phyloP scores from a whole-genome alignment of 2,888 invertebrate genomes.

The Willowsia nigromaculata region DNA sequence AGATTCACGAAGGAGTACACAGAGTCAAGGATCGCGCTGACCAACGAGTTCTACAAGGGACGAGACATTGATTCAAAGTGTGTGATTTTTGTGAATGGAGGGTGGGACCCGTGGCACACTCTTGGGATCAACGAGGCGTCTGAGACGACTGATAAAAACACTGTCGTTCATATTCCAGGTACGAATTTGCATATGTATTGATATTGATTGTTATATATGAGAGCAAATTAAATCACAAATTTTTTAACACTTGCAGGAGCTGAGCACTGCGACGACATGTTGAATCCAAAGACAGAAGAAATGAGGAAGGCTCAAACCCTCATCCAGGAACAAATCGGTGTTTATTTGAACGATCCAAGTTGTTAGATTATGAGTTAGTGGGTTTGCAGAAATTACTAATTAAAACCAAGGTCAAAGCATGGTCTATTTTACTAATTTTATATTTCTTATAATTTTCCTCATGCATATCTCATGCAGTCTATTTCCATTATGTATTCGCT shows the following conservation, averaged over 20 bases:
- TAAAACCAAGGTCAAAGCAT: too few species aligned
- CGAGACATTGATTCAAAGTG: conserved; percentile 79
- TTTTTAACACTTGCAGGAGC: conserved; percentile 33
- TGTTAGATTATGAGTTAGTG: conserved; percentile 38
- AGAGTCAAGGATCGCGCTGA: conserved; percentile 28
- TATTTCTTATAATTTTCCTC: too few species aligned
- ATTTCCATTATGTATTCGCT: too few species aligned
- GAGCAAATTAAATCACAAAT: background rate
- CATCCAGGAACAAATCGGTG: conserved; percentile 57
- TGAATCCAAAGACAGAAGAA: conserved; percentile 38
- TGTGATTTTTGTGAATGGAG: conserved; percentile 81
- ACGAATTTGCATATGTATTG: too few species aligned
- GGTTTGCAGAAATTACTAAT: too few species aligned
- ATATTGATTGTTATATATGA: background rate
- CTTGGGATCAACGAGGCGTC: conserved; percentile 80
- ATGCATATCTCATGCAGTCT: too few species aligned
- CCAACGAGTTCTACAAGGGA: conserved; percentile 80
- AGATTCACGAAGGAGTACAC: conserved; percentile 67
- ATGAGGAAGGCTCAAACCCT: conserved; percentile 54
- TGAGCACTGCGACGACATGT: conserved; percentile 67
- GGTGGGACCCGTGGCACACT: conserved; percentile 82
- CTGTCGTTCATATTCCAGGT: conserved; percentile 79
- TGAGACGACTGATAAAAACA: conserved; percentile 79
- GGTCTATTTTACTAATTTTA: too few species aligned
- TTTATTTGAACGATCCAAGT: conserved; percentile 60